These are phyloP conservation scores for Euzetes globulus DNA, from an alignment of 2,888 invertebrate genomes.

Conservation along the genomic window DNA sequence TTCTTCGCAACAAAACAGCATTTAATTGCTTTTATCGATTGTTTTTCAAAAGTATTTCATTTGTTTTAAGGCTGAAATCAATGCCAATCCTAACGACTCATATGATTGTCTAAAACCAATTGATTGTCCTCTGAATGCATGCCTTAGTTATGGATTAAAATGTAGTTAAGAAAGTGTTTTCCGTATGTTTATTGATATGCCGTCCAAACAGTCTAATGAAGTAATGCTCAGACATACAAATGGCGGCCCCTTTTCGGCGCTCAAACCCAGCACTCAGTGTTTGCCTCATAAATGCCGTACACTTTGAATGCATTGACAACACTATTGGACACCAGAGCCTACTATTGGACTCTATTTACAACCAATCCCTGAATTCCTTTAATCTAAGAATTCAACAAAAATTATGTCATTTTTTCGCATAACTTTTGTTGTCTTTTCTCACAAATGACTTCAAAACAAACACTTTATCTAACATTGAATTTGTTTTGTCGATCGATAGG, in stretches of 20 bases:
- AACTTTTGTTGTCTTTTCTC: not conserved
- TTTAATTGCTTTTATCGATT: not conserved
- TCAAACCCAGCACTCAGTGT: constrained; percentile 3
- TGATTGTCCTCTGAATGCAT: not conserved
- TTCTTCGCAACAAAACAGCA: not conserved
- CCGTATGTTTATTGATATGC: not conserved
- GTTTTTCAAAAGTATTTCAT: not conserved
- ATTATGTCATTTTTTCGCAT: not conserved
- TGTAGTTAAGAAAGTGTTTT: not conserved
- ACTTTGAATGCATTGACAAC: not conserved
- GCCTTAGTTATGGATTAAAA: not conserved
- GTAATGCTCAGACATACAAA: not conserved
- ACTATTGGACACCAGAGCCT: not conserved
- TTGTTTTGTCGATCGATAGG: not conserved
- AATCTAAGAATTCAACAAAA: not conserved
- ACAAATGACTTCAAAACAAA: too few species aligned
- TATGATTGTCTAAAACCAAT: not conserved
- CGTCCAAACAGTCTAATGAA: not conserved
- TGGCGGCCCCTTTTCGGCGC: constrained; percentile 15
- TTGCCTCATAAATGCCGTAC: not conserved
- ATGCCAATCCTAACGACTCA: too few species aligned
- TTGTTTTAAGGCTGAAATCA: too few species aligned
- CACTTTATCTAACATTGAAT: not conserved
- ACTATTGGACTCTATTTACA: not conserved
- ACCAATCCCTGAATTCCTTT: not conserved